These are phyloP conservation scores for Clostera curtula DNA, from an alignment of 2,888 invertebrate genomes.

Conservation along the genomic window DNA sequence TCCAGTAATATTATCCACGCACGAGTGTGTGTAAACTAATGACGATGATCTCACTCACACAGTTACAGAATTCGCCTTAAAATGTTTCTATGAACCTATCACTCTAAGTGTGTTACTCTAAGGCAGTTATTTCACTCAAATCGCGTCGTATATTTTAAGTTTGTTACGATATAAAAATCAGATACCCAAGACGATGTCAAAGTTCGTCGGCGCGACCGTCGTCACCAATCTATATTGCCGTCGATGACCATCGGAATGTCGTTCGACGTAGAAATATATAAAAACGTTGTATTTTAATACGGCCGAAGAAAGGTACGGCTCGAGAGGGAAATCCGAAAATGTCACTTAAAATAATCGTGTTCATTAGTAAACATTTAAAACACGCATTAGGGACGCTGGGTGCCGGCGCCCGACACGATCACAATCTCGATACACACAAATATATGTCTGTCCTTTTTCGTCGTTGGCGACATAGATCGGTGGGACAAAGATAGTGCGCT, in stretches of 20 bases:
- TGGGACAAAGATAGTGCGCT: conserved; percentile 30
- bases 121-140: conserved; percentile 14
- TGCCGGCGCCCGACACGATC: conserved; percentile 65
- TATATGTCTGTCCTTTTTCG: conserved; percentile 37
- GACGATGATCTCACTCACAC: no score
- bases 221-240: conserved; percentile 24
- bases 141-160: conserved; percentile 16
- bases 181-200: conserved; percentile 28
- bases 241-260: conserved; percentile 22
- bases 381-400: conserved; percentile 67
- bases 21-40: no score
- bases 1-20: no score
- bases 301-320: conserved; percentile 12
- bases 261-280: conserved; percentile 17
- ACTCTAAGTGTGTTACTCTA: no score
- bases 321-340: conserved; percentile 60
- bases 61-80: no score
- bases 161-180: conserved; percentile 21
- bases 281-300: conserved; percentile 26
- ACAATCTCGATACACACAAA: conserved; percentile 43
- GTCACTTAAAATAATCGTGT: conserved; percentile 73
- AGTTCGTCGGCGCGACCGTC: conserved; percentile 25
- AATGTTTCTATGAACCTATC: no score
- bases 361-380: conserved; percentile 74
- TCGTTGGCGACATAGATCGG: conserved; percentile 9